Evolutionary conservation across 2,113 vertebrate species (phyloP).

Genomic region (Percina caprodes): DNA sequence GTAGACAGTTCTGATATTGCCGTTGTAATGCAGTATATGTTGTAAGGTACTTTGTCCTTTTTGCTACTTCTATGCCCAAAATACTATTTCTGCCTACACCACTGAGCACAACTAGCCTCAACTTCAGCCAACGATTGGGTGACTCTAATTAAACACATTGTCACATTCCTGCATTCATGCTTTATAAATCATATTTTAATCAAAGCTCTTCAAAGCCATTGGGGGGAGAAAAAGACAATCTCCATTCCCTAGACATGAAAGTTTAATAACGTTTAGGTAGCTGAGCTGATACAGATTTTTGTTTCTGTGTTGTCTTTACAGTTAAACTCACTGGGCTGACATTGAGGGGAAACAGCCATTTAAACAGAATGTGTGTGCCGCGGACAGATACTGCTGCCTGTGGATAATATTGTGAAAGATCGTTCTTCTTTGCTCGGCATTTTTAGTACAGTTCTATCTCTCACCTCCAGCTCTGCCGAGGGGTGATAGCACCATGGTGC

Average conservation of each 20-base stretch:
- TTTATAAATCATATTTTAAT: not conserved
- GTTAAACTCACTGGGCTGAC: constrained; percentile 42
- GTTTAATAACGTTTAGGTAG: constrained; percentile 7
- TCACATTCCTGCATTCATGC: not conserved
- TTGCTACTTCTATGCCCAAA: too few species aligned
- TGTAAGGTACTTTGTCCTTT: too few species aligned
- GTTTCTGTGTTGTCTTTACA: constrained; percentile 17
- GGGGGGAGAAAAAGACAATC: not conserved
- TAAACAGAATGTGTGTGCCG: constrained; percentile 25
- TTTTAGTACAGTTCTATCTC: constrained; percentile 70
- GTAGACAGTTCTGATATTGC: too few species aligned
- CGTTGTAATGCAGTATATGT: too few species aligned
- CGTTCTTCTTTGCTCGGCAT: constrained; percentile 59
- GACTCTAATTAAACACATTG: not conserved
- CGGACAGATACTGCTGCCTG: constrained; percentile 62
- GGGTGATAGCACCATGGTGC: constrained; percentile 58
- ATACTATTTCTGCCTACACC: too few species aligned
- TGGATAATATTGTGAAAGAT: constrained; percentile 60
- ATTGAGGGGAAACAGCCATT: constrained; percentile 57
- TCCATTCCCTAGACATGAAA: not conserved
- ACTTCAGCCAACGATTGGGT: too few species aligned
- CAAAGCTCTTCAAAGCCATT: not conserved
- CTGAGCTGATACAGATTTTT: not conserved
- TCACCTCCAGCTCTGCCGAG: constrained; percentile 66
- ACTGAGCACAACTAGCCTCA: too few species aligned